phyloP scores from a whole-genome alignment of 35 echinoderm and acorn worm species.

The Apostichopus parvimensis region DNA sequence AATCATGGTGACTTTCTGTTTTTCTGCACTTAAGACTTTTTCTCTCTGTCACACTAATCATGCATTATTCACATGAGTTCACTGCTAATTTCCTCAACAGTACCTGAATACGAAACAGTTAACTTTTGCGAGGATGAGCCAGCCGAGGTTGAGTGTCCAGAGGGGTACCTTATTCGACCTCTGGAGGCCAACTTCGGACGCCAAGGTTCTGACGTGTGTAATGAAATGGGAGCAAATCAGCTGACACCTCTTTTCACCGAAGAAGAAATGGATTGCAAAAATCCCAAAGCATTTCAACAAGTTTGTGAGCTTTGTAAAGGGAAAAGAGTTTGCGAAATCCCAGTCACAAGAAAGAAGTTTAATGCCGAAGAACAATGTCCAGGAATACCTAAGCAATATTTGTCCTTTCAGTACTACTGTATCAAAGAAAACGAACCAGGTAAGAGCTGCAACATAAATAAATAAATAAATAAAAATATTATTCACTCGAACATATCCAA shows the following conservation, averaged over 20 bases:
- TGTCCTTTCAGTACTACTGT: slow-evolving; percentile 53
- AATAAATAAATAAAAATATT: no score
- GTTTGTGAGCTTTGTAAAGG: slow-evolving; percentile 57
- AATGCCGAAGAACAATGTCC: slow-evolving; percentile 24
- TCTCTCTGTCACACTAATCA: no score
- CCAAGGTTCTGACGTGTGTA: slow-evolving; percentile 42
- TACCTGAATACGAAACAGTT: slow-evolving; percentile 52
- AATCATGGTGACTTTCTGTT: slow-evolving; percentile 4
- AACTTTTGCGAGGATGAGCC: slow-evolving; percentile 32
- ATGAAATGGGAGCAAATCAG: not conserved
- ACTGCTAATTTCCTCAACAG: not conserved
- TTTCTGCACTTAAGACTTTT: not conserved
- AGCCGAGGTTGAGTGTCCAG: slow-evolving; percentile 37
- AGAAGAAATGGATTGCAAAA: slow-evolving; percentile 50
- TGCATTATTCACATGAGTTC: no score
- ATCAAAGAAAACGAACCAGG: slow-evolving; percentile 32
- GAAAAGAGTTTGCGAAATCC: slow-evolving; percentile 39
- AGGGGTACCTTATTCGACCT: slow-evolving; percentile 44
- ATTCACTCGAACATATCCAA: no score
- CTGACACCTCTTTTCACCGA: slow-evolving; percentile 36
- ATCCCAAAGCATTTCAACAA: slow-evolving; percentile 28
- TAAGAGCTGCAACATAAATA: not conserved
- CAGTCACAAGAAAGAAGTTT: slow-evolving; percentile 40
- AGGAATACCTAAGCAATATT: slow-evolving; percentile 7
- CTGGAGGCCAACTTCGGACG: slow-evolving; percentile 41